Evolutionary conservation across 2,113 vertebrate genomes (phyloP).

Genomic region (Eidolon helvum): DNA sequence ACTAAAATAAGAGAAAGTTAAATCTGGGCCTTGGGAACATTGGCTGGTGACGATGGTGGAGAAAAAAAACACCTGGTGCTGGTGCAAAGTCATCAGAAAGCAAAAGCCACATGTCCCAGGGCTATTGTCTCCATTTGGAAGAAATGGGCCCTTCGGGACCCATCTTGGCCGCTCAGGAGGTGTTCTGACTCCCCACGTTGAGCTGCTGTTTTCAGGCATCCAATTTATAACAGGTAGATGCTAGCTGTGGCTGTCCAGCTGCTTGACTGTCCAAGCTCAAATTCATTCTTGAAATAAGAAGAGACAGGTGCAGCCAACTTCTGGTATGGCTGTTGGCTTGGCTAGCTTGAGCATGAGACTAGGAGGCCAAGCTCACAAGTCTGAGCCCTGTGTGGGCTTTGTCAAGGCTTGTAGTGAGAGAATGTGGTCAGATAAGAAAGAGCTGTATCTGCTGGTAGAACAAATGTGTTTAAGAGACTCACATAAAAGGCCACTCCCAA

Average conservation of each 20-base stretch:
- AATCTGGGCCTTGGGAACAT: constrained; percentile 52
- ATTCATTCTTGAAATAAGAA: not conserved
- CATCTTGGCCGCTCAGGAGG: not conserved
- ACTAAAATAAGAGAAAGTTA: constrained; percentile 71
- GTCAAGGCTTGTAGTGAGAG: not conserved
- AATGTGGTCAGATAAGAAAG: not conserved
- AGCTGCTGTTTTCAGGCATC: not conserved
- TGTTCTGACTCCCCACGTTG: not conserved
- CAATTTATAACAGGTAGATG: not conserved
- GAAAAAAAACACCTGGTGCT: not conserved
- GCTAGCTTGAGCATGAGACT: not conserved
- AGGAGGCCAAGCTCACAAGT: not conserved
- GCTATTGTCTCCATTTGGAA: not conserved
- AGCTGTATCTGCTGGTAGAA: not conserved
- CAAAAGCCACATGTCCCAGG: not conserved
- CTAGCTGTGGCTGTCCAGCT: not conserved
- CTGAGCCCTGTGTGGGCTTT: not conserved
- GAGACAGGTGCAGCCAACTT: not conserved
- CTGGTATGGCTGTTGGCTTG: not conserved
- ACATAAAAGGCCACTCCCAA: not conserved
- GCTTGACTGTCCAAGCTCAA: too few relatives aligned
- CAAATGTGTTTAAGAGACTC: not conserved
- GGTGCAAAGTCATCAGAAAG: not conserved
- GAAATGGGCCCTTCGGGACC: not conserved
- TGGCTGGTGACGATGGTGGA: not conserved